Percentiles rank a stretch among this genome's conserved stretches.
Evolutionary conservation across 2,797 vertebrate species (phyloP).

Genomic region (Naso thynnoides): DNA sequence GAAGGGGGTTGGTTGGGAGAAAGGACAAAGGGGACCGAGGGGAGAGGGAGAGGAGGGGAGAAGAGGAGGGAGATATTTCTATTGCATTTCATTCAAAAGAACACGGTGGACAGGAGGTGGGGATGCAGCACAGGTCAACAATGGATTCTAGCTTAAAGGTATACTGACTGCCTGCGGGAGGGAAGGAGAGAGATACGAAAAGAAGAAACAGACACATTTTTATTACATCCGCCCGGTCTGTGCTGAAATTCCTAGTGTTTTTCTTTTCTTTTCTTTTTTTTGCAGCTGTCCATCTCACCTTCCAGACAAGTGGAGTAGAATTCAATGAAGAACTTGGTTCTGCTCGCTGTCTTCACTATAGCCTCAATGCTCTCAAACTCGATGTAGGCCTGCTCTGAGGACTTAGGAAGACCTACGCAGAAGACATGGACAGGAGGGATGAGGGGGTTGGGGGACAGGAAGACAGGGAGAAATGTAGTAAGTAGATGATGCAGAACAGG

Average conservation of each 20-base stretch:
- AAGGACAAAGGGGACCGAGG: slow-evolving; percentile 19
- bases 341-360: slow-evolving; percentile 96
- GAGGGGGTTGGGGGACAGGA: not conserved
- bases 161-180: slow-evolving; percentile 78
- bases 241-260: not conserved
- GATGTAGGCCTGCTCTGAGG: slow-evolving; percentile 95
- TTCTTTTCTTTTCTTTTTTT: too few relatives aligned
- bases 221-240: slow-evolving; percentile 29
- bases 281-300: slow-evolving; percentile 79
- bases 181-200: slow-evolving; percentile 32
- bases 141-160: slow-evolving; percentile 62
- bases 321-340: slow-evolving; percentile 98
- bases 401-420: slow-evolving; percentile 90
- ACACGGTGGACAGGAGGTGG: slow-evolving; percentile 17
- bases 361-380: slow-evolving; percentile 97
- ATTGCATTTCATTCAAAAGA: slow-evolving; percentile 57
- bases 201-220: slow-evolving; percentile 56
- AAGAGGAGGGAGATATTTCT: slow-evolving; percentile 56
- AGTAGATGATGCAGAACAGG: not conserved
- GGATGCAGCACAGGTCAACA: slow-evolving; percentile 54
- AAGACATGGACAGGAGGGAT: not conserved
- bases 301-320: slow-evolving; percentile 98
- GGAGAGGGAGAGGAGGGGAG: slow-evolving; percentile 22
- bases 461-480: not conserved
- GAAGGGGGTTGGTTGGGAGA: not conserved